These are phyloP conservation scores for Anoplophora glabripennis DNA, from an alignment of 1,140 invertebrate species.

Conservation along the genomic window DNA sequence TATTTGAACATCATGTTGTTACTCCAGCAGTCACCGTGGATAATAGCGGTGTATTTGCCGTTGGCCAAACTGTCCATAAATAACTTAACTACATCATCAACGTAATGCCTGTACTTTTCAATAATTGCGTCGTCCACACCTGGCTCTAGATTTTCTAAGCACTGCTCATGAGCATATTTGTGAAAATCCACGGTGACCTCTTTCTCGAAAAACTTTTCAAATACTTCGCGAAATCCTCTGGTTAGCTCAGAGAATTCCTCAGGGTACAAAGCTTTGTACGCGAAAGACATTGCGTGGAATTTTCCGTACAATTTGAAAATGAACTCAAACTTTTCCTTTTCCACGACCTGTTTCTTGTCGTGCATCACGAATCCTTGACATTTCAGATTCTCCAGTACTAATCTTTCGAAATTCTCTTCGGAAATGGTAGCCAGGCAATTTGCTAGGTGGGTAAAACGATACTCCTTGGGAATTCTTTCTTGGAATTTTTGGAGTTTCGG, in stretches of 20 bases:
- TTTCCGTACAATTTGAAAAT: not conserved
- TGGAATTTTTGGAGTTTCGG: not conserved
- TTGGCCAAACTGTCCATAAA: conserved; percentile 24
- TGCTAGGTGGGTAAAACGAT: not conserved
- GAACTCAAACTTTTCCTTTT: not conserved
- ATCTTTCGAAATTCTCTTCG: not conserved
- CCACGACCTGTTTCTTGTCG: not conserved
- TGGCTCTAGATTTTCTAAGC: not conserved
- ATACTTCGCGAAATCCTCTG: not conserved
- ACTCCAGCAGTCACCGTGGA: conserved; percentile 28
- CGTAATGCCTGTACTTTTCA: conserved; percentile 10
- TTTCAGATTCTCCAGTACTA: conserved; percentile 1
- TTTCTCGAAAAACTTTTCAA: not conserved
- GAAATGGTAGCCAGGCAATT: not conserved
- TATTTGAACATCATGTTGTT: conserved; percentile 29
- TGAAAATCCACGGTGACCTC: too few relatives aligned
- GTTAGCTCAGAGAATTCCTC: not conserved
- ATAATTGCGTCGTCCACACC: conserved; percentile 1
- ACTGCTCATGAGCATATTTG: not conserved
- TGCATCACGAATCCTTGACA: not conserved
- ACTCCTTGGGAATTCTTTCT: not conserved
- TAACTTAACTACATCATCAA: not conserved
- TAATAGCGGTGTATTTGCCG: conserved; percentile 14
- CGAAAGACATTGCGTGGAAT: not conserved
- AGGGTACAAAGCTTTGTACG: not conserved